phyloP scores from a whole-genome alignment of 1,140 invertebrate species.

The Atta cephalotes region DNA sequence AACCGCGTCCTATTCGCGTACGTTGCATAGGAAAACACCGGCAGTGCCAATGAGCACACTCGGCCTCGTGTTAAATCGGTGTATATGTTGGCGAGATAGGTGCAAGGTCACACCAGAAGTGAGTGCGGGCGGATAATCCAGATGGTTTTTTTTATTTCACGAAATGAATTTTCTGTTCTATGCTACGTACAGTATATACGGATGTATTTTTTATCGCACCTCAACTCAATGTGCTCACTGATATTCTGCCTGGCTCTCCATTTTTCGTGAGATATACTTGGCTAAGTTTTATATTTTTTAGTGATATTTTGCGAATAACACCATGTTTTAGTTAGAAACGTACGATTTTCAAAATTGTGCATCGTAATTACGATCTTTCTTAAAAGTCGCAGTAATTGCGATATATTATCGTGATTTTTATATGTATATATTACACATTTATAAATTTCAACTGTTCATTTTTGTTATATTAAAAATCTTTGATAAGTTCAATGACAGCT shows the following conservation, averaged over 20 bases:
- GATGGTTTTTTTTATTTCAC: not conserved
- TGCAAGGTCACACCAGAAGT: conserved; percentile 10
- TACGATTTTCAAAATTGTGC: too few relatives aligned
- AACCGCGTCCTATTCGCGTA: conserved; percentile 33
- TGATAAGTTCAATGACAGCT: too few relatives aligned
- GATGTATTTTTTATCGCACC: not conserved
- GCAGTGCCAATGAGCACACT: conserved; percentile 21
- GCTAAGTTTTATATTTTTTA: not conserved
- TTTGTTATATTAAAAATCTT: too few relatives aligned
- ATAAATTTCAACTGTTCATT: too few relatives aligned
- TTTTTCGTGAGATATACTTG: not conserved
- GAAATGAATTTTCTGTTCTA: not conserved
- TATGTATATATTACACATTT: too few relatives aligned
- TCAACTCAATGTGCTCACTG: not conserved
- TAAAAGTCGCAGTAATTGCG: too few relatives aligned
- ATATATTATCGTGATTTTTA: too few relatives aligned
- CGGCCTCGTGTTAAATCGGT: conserved; percentile 13
- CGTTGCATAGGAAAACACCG: conserved; percentile 59
- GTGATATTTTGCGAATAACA: not conserved
- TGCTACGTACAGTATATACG: not conserved
- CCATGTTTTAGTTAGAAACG: too few relatives aligned
- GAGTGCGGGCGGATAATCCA: not conserved
- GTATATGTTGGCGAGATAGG: not conserved
- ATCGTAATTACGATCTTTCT: too few relatives aligned
- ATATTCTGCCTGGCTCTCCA: not conserved